Conservation (phyloP, 1,140 invertebrate genomes). For the Helicoverpa zea region DNA sequence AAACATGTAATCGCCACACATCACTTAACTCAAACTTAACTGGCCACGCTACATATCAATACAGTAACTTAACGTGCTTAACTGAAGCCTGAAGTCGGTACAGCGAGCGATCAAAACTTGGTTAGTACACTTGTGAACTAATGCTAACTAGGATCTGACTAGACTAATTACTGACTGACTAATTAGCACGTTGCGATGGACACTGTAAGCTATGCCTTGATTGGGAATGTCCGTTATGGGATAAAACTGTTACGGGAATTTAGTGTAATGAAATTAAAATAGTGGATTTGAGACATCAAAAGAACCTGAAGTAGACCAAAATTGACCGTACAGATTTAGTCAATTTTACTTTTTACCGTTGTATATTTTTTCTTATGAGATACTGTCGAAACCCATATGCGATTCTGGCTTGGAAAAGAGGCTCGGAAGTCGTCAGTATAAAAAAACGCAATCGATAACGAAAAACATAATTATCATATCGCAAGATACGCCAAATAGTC, state of each 20-base stretch:
- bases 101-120: constrained; percentile 27
- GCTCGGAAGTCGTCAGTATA: too few relatives aligned
- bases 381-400: too few relatives aligned
- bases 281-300: too few relatives aligned
- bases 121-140: constrained; percentile 14
- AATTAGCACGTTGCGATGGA: not conserved
- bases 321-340: too few relatives aligned
- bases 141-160: constrained; percentile 25
- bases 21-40: too few relatives aligned
- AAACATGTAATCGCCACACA: too few relatives aligned
- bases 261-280: too few relatives aligned
- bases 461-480: not conserved
- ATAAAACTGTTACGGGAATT: not conserved
- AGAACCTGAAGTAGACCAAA: too few relatives aligned
- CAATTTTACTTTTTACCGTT: too few relatives aligned
- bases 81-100: not conserved
- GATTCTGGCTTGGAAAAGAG: too few relatives aligned
- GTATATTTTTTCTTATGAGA: too few relatives aligned
- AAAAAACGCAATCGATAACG: too few relatives aligned
- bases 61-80: not conserved
- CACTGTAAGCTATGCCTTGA: not conserved
- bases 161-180: constrained; percentile 32
- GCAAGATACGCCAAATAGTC: not conserved
- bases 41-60: not conserved
- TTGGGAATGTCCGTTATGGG: not conserved